Percentiles rank a stretch among this genome's conserved stretches.
Evolutionary conservation across 2,113 vertebrate species (phyloP).

Genomic region (Xiphophorus couchianus): DNA sequence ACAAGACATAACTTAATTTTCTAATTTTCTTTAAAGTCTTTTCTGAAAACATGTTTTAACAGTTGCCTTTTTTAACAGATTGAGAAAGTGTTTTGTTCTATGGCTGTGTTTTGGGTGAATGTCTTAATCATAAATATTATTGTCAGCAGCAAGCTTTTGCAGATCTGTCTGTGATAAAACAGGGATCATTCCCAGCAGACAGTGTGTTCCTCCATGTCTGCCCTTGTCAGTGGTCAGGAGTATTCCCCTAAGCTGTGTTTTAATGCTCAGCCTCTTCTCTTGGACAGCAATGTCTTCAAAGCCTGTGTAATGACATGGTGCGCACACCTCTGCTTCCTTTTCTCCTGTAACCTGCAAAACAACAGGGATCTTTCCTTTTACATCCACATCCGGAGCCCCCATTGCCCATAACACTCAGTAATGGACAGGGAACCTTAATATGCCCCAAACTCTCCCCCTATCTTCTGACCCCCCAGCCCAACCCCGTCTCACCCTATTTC

Average conservation of each 20-base stretch:
- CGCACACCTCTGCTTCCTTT: constrained; percentile 62
- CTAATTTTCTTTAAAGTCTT: too few species aligned
- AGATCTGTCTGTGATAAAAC: background rate
- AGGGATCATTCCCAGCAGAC: constrained; percentile 2
- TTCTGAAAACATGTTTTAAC: too few species aligned
- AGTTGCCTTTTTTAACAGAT: too few species aligned
- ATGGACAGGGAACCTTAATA: constrained; percentile 52
- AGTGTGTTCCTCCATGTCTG: background rate
- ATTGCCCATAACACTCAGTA: constrained; percentile 39
- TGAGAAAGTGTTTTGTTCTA: too few species aligned
- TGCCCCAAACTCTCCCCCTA: constrained; percentile 14
- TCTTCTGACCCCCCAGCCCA: background rate
- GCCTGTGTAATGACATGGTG: constrained; percentile 86
- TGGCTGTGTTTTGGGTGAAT: too few species aligned
- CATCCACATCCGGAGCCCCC: constrained; percentile 37
- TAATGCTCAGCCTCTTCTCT: constrained; percentile 30
- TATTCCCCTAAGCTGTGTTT: constrained; percentile 40
- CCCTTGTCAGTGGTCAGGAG: constrained; percentile 9
- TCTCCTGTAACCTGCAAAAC: constrained; percentile 53
- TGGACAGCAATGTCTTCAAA: constrained; percentile 83
- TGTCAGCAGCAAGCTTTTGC: background rate
- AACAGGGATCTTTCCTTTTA: constrained; percentile 45
- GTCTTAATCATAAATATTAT: too few species aligned
- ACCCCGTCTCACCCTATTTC: constrained; percentile 31
- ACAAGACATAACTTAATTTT: too few species aligned